Evolutionary conservation across 2,797 vertebrate species (phyloP), one percentile per base, ranked within the genome.

Genomic region (Gastrophryne carolinensis): DNA sequence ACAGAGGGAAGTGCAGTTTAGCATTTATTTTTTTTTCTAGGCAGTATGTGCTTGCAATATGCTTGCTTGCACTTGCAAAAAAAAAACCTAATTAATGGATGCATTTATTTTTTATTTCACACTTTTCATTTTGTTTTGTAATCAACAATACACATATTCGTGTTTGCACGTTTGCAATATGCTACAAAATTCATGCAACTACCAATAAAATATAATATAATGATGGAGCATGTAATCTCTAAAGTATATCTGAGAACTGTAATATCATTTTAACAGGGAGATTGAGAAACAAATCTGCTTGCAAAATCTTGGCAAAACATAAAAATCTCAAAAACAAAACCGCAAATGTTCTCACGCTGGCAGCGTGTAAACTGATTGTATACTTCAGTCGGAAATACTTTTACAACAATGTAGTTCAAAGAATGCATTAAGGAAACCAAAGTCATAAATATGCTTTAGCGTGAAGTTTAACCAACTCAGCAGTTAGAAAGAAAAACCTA

Each of bases 331-430:
- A 66, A 32, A 66, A 49, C 56, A 72, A 72, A 75, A 75, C 73
- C 64, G 61, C 73, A 75, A 61, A 75, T 75, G 73, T 75, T 68
- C 64, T 29, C 73, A 75, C 64, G 68, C 54, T 61, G 66, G 64
- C 56, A 75, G 24, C 30, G 54, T 61, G 73, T 53, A 58, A 68
- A 60, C 54, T 53, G 32, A 68, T 68, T 68, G 63, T 68, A 44
- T 60, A 44, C 41, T 68, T 62, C 53, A 52, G n/a, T 68, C 44
- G 34, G 64, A 75, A 75, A 75, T 68, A 61, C 44, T 61, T 75
- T 75, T 75, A 68, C 64, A 61, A 49, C 64, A 68, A 19, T 68
- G 64, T 24, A 68, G 39, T 53, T 75, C 39, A 27, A 68, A 60
- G 64, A 58, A 75, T 75, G 64, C 60, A 34, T 24, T 61, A 56